Conservation (phyloP, 2,113 vertebrate species). For the Daphoenositta chrysoptera region DNA sequence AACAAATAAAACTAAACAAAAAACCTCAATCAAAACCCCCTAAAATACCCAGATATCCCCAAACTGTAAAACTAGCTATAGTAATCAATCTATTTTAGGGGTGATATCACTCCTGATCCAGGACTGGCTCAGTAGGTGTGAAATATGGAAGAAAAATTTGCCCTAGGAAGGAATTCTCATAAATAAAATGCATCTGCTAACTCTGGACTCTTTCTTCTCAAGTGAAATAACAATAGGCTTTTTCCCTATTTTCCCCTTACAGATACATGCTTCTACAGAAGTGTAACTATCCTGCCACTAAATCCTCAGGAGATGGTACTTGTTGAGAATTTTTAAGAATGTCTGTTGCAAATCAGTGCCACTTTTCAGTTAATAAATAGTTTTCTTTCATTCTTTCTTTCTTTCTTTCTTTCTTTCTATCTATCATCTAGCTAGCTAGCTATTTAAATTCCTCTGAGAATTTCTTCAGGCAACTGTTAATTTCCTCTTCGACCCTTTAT, state of each 20-base stretch:
- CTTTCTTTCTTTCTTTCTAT: neutral
- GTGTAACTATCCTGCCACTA: neutral
- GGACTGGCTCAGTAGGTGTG: neutral
- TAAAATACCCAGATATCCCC: neutral
- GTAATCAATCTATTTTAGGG: neutral
- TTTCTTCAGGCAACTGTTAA: neutral
- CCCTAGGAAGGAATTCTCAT: neutral
- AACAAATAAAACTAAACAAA: neutral
- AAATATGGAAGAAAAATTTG: neutral
- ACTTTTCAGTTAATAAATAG: neutral
- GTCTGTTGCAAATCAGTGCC: neutral
- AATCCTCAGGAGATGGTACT: neutral
- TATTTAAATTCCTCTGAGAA: neutral
- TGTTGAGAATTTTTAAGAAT: neutral
- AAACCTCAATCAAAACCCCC: rapidly evolving
- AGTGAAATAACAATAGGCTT: neutral
- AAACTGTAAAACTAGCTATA: neutral
- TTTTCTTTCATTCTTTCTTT: neutral
- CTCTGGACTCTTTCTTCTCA: neutral
- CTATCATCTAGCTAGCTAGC: neutral
- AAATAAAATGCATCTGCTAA: neutral
- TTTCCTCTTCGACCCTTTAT: neutral
- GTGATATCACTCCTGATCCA: neutral
- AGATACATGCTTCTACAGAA: neutral
- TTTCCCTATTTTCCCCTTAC: neutral